Conservation (phyloP, 2,888 invertebrate species). For the Drosophila nr. fundita region DNA sequence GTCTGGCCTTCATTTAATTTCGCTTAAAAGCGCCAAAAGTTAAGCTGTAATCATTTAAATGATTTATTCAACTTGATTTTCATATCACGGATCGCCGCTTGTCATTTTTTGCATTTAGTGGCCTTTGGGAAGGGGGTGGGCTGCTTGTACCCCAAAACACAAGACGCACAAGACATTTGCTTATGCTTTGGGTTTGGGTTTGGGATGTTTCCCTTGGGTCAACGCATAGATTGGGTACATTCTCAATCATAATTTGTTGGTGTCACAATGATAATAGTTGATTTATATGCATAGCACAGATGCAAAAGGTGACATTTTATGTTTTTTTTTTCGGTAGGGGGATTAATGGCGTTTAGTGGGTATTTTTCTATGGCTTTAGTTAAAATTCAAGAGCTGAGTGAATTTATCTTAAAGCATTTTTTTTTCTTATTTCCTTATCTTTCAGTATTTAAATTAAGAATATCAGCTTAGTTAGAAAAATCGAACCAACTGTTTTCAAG, state of each 20-base stretch:
- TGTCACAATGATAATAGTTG: constrained; percentile 80
- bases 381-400: constrained; percentile 11
- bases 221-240: constrained; percentile 55
- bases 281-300: constrained; percentile 69
- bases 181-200: constrained; percentile 19
- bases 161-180: constrained; percentile 23
- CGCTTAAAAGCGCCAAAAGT: constrained; percentile 81
- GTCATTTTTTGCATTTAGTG: constrained; percentile 35
- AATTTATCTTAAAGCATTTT: neutral
- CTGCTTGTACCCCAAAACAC: neutral
- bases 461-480: neutral
- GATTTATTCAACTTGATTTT: constrained; percentile 79
- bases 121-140: neutral
- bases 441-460: neutral
- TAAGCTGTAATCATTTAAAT: constrained; percentile 81
- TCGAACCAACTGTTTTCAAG: neutral
- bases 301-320: constrained; percentile 67
- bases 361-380: constrained; percentile 5
- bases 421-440: too few species aligned
- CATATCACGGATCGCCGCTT: constrained; percentile 71
- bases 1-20: constrained; percentile 75
- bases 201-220: constrained; percentile 42
- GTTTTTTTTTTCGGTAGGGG: constrained; percentile 16
- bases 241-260: constrained; percentile 81
- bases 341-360: neutral